Conservation (phyloP, 2,113 vertebrate species). For the Varanus komodoensis region DNA sequence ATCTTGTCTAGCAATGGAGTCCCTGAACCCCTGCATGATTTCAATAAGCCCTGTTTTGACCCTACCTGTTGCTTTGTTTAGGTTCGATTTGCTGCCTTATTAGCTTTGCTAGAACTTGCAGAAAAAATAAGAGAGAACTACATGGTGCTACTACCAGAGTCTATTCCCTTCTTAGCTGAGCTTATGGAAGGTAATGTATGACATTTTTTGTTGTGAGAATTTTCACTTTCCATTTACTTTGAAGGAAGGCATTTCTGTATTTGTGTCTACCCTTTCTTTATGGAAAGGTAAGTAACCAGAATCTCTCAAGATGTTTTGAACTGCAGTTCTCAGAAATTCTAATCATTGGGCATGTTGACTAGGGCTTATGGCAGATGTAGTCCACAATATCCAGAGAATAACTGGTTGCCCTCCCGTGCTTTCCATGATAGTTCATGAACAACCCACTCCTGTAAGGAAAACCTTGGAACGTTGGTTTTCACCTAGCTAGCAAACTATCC, state of each 20-base stretch:
- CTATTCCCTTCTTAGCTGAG: constrained; percentile 95
- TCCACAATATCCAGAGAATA: no score
- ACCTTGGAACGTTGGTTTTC: not conserved
- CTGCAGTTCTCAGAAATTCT: no score
- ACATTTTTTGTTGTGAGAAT: constrained; percentile 1
- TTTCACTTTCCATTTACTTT: not conserved
- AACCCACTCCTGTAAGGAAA: not conserved
- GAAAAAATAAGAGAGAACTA: constrained; percentile 94
- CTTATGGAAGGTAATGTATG: constrained; percentile 93
- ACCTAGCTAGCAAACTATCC: not conserved
- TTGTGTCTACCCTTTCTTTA: not conserved
- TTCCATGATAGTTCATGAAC: not conserved
- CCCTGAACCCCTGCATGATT: not conserved
- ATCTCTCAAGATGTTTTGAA: no score
- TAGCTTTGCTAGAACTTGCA: constrained; percentile 87
- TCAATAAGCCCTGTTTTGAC: not conserved
- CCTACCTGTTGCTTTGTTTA: constrained; percentile 57
- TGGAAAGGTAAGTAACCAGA: not conserved
- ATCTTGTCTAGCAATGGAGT: not conserved
- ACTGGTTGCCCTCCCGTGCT: no score
- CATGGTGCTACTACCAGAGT: constrained; percentile 91
- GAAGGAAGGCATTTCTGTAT: not conserved
- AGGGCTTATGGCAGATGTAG: no score
- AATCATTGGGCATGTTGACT: no score
- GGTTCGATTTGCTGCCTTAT: constrained; percentile 92